A percentile compares a stretch with the other conserved stretches of the same genome.
Evolutionary conservation across 1,140 invertebrate genomes (phyloP).

Genomic region (Euglossa dilemma): DNA sequence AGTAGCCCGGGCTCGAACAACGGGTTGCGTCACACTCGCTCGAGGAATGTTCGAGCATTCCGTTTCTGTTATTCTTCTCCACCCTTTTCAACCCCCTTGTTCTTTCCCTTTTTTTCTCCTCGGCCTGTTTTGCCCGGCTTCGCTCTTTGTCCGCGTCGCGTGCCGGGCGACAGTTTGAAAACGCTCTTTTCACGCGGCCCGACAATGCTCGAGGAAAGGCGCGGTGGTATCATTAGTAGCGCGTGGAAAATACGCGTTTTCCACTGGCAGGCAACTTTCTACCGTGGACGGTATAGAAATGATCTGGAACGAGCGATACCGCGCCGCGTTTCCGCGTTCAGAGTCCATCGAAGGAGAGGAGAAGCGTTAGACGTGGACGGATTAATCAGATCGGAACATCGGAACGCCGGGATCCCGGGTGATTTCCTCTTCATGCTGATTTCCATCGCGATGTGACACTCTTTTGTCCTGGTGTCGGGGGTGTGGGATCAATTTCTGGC

Average conservation of each 20-base stretch:
- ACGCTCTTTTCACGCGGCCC: background rate
- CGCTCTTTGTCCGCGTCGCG: background rate
- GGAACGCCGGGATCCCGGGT: background rate
- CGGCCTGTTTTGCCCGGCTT: background rate
- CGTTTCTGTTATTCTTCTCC: background rate
- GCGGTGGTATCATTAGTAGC: conserved; percentile 7
- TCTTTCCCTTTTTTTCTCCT: background rate
- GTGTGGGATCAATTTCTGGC: background rate
- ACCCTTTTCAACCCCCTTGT: background rate
- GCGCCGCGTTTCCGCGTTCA: conserved; percentile 30
- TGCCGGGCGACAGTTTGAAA: conserved; percentile 18
- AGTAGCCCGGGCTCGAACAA: background rate
- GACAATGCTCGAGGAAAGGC: background rate
- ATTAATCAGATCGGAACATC: conserved; percentile 61
- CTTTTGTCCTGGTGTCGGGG: background rate
- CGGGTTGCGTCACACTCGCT: conserved; percentile 6
- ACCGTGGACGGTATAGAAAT: conserved; percentile 10
- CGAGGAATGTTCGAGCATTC: conserved; percentile 9
- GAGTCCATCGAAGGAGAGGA: conserved; percentile 30
- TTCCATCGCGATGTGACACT: background rate
- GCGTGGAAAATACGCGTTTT: conserved; percentile 40
- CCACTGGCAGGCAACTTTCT: conserved; percentile 16
- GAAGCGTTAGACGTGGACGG: conserved; percentile 10
- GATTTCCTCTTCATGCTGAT: conserved; percentile 25
- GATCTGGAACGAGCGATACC: conserved; percentile 56